Conservation (phyloP, 2,888 invertebrate species). For the Tolmerus cingulatus region DNA sequence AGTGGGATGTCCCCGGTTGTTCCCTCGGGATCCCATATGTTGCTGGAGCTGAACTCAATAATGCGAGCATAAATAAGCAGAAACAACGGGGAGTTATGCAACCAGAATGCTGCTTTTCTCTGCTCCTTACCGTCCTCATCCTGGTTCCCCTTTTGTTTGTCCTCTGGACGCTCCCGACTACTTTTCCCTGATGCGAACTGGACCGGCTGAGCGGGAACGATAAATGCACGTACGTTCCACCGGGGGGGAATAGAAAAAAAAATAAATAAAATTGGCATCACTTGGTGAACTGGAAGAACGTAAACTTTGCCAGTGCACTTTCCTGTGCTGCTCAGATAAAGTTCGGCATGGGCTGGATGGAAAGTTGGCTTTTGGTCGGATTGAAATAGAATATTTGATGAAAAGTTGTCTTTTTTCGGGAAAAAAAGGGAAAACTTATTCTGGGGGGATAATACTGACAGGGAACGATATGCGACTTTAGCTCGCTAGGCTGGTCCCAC, state of each 20-base stretch:
- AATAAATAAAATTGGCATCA: slow-evolving; percentile 19
- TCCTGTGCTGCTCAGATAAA: slow-evolving; percentile 10
- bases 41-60: slow-evolving; percentile 36
- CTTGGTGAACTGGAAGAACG: slow-evolving; percentile 26
- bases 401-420: not conserved
- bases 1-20: slow-evolving; percentile 24
- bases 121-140: not conserved
- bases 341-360: not conserved
- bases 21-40: slow-evolving; percentile 30
- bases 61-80: slow-evolving; percentile 39
- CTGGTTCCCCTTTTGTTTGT: not conserved
- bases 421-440: not conserved
- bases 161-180: not conserved
- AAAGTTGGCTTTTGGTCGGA: slow-evolving; percentile 24
- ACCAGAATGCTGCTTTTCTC: slow-evolving; percentile 8
- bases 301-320: slow-evolving; percentile 31
- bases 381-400: slow-evolving; percentile 35
- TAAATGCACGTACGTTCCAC: not conserved
- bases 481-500: not conserved
- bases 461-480: not conserved
- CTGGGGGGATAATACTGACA: not conserved
- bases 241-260: not conserved
- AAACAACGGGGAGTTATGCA: slow-evolving; percentile 35
- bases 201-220: slow-evolving; percentile 11
- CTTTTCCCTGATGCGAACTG: not conserved